A percentile compares a stretch with the other conserved stretches of the same genome.
Evolutionary conservation across 2,888 invertebrate species (phyloP).

Genomic region (Pinctada fucata): DNA sequence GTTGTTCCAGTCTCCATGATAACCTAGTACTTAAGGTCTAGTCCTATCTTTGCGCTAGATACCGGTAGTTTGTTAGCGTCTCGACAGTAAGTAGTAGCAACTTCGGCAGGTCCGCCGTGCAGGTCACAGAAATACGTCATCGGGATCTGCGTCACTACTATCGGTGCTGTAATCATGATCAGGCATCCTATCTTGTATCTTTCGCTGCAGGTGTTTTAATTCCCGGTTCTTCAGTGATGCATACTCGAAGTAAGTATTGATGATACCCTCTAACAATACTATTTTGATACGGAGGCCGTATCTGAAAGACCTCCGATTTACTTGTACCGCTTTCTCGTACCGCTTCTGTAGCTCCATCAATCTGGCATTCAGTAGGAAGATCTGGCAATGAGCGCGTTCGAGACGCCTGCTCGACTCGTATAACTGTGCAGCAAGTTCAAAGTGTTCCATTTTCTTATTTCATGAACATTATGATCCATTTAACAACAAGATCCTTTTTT

Average conservation of each 20-base stretch:
- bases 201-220: constrained; percentile 6
- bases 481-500: too few relatives aligned
- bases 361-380: constrained; percentile 41
- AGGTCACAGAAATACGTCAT: too few relatives aligned
- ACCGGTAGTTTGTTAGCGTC: too few relatives aligned
- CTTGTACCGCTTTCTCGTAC: constrained; percentile 39
- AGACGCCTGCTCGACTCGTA: constrained; percentile 42
- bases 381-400: constrained; percentile 46
- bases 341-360: constrained; percentile 41
- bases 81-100: too few relatives aligned
- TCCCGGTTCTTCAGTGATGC: constrained; percentile 50
- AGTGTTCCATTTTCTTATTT: constrained; percentile 43
- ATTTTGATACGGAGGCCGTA: constrained; percentile 52
- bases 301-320: constrained; percentile 42
- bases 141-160: too few relatives aligned
- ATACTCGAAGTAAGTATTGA: constrained; percentile 51
- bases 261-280: constrained; percentile 48
- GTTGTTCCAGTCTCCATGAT: too few relatives aligned
- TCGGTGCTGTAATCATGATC: too few relatives aligned
- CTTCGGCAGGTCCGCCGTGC: too few relatives aligned
- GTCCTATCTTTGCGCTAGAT: too few relatives aligned
- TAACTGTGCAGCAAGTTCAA: constrained; percentile 49
- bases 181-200: too few relatives aligned
- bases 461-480: too few relatives aligned
- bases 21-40: too few relatives aligned